Conservation (phyloP, 2,797 vertebrate species). For the Rhynchotus rufescens region DNA sequence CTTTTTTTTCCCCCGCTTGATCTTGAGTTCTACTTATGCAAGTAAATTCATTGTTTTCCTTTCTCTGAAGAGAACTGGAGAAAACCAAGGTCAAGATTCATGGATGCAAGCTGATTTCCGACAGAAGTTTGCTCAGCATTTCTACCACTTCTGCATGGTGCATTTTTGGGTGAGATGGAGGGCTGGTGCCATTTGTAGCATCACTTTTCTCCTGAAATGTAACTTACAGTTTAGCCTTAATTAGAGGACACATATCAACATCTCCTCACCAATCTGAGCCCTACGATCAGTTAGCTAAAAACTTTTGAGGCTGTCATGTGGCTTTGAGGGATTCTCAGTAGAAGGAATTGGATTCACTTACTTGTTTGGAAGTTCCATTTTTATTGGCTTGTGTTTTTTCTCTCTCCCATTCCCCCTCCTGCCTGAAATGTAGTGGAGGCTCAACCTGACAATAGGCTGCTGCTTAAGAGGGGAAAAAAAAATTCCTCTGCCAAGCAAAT, state of each 20-base stretch:
- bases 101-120: not conserved
- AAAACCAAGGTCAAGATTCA: not conserved
- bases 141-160: not conserved
- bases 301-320: not conserved
- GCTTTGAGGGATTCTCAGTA: not conserved
- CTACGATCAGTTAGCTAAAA: not conserved
- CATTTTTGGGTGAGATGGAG: not conserved
- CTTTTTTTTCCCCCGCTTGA: not conserved
- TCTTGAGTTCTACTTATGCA: not conserved
- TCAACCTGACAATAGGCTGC: not conserved
- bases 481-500: not conserved
- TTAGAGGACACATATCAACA: not conserved
- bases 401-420: too few relatives aligned
- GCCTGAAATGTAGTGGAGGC: not conserved
- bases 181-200: not conserved
- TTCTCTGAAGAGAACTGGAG: not conserved
- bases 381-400: too few relatives aligned
- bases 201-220: not conserved
- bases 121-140: not conserved
- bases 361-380: too few relatives aligned
- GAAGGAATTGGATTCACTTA: too few relatives aligned
- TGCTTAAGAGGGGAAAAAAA: not conserved
- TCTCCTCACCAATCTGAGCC: not conserved
- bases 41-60: not conserved
- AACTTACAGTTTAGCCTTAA: accelerated